These are phyloP conservation scores for Tichodroma muraria DNA, from an alignment of 2,113 vertebrate genomes.

Conservation along the genomic window DNA sequence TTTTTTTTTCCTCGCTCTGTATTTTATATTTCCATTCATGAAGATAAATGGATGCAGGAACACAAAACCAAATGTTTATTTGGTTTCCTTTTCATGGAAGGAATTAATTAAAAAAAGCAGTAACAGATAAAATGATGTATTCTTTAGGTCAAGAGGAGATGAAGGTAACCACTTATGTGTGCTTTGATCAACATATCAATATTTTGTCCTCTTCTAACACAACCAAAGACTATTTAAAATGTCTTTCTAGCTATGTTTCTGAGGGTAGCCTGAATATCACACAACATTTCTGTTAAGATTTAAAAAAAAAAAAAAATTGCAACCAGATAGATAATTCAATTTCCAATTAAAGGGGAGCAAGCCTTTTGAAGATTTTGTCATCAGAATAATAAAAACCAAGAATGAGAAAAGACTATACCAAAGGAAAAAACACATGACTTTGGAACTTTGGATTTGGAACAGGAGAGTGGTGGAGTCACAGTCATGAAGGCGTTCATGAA, in stretches of 20 bases:
- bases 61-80: background rate
- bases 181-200: background rate
- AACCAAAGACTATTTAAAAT: background rate
- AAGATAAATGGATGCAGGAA: background rate
- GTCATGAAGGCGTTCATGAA: background rate
- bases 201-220: background rate
- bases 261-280: background rate
- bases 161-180: background rate
- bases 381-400: background rate
- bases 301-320: background rate
- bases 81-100: background rate
- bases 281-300: background rate
- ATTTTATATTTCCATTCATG: background rate
- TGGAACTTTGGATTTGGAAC: background rate
- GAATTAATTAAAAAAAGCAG: background rate
- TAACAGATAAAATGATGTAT: background rate
- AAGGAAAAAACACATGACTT: background rate
- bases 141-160: background rate
- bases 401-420: background rate
- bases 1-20: background rate
- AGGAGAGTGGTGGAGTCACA: too few relatives aligned
- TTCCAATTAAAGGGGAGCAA: background rate
- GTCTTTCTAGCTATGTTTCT: background rate
- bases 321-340: background rate
- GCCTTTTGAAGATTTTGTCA: background rate